These are phyloP conservation scores for Caenorhabditis sulstoni DNA, from an alignment of 2,888 invertebrate species.

Conservation along the genomic window DNA sequence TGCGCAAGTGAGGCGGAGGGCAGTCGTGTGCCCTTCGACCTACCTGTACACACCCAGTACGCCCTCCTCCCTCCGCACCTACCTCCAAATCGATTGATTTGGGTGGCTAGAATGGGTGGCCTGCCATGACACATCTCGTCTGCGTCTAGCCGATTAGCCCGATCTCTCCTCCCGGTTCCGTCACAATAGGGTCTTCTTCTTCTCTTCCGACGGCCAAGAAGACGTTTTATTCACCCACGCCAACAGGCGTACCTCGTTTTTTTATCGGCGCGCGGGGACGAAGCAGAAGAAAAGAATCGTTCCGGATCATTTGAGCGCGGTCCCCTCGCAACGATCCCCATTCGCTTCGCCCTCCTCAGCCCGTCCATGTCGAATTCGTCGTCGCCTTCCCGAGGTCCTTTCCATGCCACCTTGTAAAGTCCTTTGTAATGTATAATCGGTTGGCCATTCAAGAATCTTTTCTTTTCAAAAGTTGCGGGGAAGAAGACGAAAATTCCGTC, in stretches of 20 bases:
- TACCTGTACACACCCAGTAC: constrained; percentile 53
- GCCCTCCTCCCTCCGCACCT: constrained; percentile 6
- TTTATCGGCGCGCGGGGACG: constrained; percentile 11
- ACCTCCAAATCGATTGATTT: constrained; percentile 46
- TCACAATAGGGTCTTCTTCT: constrained; percentile 11
- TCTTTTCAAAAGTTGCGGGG: constrained; percentile 37
- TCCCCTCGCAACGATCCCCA: constrained; percentile 19
- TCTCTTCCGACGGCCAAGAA: constrained; percentile 6
- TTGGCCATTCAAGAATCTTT: constrained; percentile 17
- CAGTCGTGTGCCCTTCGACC: constrained; percentile 32
- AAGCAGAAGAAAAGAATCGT: constrained; percentile 26
- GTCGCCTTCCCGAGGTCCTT: constrained; percentile 21
- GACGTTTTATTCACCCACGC: background rate
- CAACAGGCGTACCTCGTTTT: constrained; percentile 44
- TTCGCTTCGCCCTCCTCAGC: constrained; percentile 12
- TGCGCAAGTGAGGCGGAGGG: constrained; percentile 42
- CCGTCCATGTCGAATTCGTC: constrained; percentile 31
- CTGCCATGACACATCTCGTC: constrained; percentile 14
- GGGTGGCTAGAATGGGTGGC: constrained; percentile 47
- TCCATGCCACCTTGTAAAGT: constrained; percentile 42
- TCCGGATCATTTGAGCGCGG: constrained; percentile 51
- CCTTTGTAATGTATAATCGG: constrained; percentile 43
- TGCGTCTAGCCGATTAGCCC: constrained; percentile 33
- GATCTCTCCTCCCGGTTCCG: constrained; percentile 11
- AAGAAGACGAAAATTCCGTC: constrained; percentile 9